Evolutionary conservation across 2,888 invertebrate species (phyloP).

Genomic region (Acanthosoma haemorrhoidale): DNA sequence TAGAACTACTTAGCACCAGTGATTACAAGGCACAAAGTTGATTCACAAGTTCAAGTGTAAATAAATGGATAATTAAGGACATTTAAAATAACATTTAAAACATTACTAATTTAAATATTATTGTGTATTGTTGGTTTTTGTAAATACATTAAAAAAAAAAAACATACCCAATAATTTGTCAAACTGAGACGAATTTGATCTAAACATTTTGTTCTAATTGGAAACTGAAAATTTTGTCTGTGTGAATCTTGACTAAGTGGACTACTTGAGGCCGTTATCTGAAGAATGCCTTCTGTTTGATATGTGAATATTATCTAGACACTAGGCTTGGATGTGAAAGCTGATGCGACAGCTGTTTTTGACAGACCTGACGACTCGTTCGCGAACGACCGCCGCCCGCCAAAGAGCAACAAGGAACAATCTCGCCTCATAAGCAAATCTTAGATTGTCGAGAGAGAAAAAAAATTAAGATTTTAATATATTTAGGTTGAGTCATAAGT

Average conservation of each 20-base stretch:
- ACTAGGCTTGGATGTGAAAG: background rate
- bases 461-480: too few relatives aligned
- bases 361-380: constrained; percentile 7
- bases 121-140: too few relatives aligned
- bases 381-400: constrained; percentile 9
- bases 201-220: constrained; percentile 12
- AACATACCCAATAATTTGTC: constrained; percentile 24
- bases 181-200: constrained; percentile 8
- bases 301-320: background rate
- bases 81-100: too few relatives aligned
- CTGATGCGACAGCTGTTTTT: constrained; percentile 18
- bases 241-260: background rate
- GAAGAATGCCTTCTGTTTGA: background rate
- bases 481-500: too few relatives aligned
- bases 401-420: too few relatives aligned
- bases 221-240: constrained; percentile 10
- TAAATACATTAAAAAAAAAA: background rate
- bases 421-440: too few relatives aligned
- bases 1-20: too few relatives aligned
- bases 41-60: too few relatives aligned
- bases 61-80: too few relatives aligned
- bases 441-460: too few relatives aligned
- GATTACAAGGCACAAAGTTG: too few relatives aligned
- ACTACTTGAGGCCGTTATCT: background rate
- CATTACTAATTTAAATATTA: too few relatives aligned